Evolutionary conservation across 2,113 vertebrate species (phyloP).

Genomic region (Burhinus oedicnemus): DNA sequence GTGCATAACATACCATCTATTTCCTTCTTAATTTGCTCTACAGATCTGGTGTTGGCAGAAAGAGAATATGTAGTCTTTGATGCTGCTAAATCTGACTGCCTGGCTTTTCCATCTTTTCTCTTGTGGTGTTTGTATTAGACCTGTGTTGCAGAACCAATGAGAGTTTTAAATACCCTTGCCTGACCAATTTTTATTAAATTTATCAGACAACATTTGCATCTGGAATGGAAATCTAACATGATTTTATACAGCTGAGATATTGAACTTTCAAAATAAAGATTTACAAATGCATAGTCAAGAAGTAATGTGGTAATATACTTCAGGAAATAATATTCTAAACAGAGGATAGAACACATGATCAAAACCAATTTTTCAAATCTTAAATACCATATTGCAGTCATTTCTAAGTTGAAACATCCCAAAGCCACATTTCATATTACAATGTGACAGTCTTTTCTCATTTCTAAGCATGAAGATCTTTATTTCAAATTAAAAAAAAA

Average conservation of each 20-base stretch:
- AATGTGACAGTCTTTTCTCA: neutral
- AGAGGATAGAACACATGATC: neutral
- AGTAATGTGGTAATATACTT: neutral
- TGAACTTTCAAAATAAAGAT: slow-evolving; percentile 39
- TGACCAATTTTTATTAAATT: slow-evolving; percentile 59
- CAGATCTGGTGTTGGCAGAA: slow-evolving; percentile 21
- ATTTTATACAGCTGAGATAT: slow-evolving; percentile 19
- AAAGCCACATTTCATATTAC: neutral
- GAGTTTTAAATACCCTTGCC: slow-evolving; percentile 55
- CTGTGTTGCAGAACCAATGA: slow-evolving; percentile 12
- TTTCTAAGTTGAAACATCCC: slow-evolving; percentile 13
- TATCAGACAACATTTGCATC: slow-evolving; percentile 45
- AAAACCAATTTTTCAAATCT: slow-evolving; percentile 33
- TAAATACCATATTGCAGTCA: slow-evolving; percentile 9
- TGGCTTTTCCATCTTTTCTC: slow-evolving; percentile 3
- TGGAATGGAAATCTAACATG: slow-evolving; percentile 14
- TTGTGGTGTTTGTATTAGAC: neutral
- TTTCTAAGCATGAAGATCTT: neutral
- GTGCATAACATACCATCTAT: neutral
- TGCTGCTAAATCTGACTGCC: neutral
- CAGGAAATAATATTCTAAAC: slow-evolving; percentile 14
- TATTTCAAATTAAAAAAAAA: neutral
- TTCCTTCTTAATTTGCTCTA: slow-evolving; percentile 37
- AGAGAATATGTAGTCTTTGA: slow-evolving; percentile 25
- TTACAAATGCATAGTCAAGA: slow-evolving; percentile 36